A percentile compares a stretch with the other conserved stretches of the same genome.
phyloP scores from a whole-genome alignment of 1,140 invertebrate genomes.

The Pseudachorutes palmiensis region DNA sequence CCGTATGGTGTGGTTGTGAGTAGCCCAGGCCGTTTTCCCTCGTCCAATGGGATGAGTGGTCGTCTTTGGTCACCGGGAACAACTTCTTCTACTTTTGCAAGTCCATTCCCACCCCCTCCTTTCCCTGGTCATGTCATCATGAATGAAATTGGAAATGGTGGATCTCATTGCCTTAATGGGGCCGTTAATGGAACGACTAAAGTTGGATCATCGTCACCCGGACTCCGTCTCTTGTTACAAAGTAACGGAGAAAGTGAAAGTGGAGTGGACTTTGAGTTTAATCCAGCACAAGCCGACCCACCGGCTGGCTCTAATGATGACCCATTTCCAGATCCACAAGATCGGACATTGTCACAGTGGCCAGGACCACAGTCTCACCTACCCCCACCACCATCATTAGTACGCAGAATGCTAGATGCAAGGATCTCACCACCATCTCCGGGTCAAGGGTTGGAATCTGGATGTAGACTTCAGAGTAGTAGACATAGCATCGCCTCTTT shows the following conservation, averaged over 20 bases:
- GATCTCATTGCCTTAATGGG: neutral
- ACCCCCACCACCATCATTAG: neutral
- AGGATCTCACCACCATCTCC: neutral
- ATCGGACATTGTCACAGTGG: neutral
- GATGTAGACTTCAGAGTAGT: neutral
- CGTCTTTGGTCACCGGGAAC: neutral
- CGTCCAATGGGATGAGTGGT: neutral
- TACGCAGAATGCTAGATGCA: neutral
- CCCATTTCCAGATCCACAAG: constrained; percentile 31
- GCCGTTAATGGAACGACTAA: neutral
- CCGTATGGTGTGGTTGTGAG: neutral
- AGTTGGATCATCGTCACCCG: neutral
- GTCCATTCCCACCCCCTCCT: too few species aligned
- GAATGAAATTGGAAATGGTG: neutral
- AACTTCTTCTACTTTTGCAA: neutral
- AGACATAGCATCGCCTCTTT: neutral
- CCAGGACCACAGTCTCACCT: neutral
- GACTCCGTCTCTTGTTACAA: neutral
- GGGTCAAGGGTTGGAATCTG: neutral
- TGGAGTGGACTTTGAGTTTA: neutral
- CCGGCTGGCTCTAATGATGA: constrained; percentile 35
- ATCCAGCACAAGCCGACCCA: too few species aligned
- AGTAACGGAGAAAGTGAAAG: neutral
- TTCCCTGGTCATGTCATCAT: too few species aligned
- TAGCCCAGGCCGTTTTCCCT: neutral